phyloP scores from a whole-genome alignment of 2,113 vertebrate genomes.

The Amazona guildingii region DNA sequence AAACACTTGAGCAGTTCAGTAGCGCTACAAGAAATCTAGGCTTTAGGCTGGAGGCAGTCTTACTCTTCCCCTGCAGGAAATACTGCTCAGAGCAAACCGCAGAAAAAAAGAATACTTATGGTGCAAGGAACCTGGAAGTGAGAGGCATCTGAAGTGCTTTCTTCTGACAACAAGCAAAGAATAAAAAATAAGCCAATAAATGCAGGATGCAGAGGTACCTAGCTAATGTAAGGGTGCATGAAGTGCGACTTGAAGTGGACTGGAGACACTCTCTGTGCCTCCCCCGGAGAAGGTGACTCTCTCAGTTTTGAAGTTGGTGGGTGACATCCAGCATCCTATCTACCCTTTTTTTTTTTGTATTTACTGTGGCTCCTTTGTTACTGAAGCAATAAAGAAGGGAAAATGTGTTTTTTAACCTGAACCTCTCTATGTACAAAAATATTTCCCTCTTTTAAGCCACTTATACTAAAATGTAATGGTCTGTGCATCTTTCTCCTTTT shows the following conservation, averaged over 20 bases:
- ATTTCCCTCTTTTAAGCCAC: background rate
- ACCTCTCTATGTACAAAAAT: background rate
- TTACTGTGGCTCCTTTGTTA: background rate
- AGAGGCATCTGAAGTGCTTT: background rate
- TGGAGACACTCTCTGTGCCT: background rate
- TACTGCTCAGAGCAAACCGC: background rate
- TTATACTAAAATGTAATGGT: background rate
- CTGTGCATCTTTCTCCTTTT: background rate
- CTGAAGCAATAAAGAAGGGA: background rate
- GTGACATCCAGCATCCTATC: background rate
- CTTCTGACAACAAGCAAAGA: background rate
- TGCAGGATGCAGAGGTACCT: background rate
- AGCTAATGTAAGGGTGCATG: rapidly evolving
- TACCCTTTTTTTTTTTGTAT: background rate
- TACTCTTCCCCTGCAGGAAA: background rate
- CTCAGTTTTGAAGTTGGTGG: background rate
- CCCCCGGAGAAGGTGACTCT: background rate
- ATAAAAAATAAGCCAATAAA: background rate
- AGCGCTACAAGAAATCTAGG: background rate
- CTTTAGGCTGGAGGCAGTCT: background rate
- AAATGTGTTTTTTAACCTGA: background rate
- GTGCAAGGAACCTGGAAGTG: background rate
- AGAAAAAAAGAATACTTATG: background rate
- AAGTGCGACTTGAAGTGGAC: background rate
- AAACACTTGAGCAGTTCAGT: background rate